Percentiles rank a stretch among this genome's conserved stretches.
These are phyloP conservation scores for Colaptes auratus DNA, from an alignment of 2,113 vertebrate species.

Conservation along the genomic window DNA sequence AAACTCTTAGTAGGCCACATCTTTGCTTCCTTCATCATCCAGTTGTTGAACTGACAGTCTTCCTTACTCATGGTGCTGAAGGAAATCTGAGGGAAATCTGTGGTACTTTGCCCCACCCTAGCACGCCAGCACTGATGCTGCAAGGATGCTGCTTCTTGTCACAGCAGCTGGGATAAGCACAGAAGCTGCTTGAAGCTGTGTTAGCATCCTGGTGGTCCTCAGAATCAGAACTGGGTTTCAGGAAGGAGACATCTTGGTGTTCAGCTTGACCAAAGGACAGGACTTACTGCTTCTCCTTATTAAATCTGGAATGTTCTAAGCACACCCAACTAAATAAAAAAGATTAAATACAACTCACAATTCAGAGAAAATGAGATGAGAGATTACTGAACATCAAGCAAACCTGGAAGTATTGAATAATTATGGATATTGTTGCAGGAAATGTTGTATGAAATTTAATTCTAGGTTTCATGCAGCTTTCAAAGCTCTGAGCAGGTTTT, in stretches of 20 bases:
- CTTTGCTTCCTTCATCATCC: neutral
- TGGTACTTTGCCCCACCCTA: neutral
- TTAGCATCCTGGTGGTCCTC: neutral
- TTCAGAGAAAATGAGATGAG: constrained; percentile 35
- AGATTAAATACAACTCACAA: constrained; percentile 9
- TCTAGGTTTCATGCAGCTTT: constrained; percentile 33
- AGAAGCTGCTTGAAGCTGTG: neutral
- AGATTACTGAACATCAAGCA: constrained; percentile 31
- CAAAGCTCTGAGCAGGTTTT: constrained; percentile 47
- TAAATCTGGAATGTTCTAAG: constrained; percentile 13
- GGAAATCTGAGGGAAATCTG: no score
- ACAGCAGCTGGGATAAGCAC: neutral
- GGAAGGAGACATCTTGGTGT: neutral
- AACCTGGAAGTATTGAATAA: constrained; percentile 47
- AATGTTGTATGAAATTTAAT: constrained; percentile 55
- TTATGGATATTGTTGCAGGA: constrained; percentile 48
- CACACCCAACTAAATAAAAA: constrained; percentile 17
- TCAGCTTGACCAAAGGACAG: neutral
- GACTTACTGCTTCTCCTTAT: neutral
- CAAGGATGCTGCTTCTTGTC: no score
- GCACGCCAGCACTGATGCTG: neutral
- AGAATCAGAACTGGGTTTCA: neutral
- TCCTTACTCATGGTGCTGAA: neutral
- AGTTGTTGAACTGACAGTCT: neutral
- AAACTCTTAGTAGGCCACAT: neutral